Evolutionary conservation across 2,797 vertebrate species (phyloP).

Genomic region (Thunnus albacares): DNA sequence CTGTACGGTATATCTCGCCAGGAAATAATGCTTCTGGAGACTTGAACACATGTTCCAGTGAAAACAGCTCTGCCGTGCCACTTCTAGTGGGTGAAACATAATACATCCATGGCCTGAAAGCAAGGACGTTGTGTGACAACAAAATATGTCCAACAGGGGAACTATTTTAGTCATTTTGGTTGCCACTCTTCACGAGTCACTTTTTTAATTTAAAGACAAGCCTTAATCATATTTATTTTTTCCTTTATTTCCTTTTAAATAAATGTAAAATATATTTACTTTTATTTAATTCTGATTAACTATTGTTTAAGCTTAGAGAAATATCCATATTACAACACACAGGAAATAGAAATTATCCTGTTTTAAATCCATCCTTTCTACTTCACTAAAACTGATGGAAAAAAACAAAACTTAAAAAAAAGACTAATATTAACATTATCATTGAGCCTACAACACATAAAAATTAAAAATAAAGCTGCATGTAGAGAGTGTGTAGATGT

Average conservation of each 20-base stretch:
- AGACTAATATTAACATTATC: neutral
- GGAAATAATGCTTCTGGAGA: conserved; percentile 47
- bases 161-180: conserved; percentile 10
- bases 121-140: conserved; percentile 34
- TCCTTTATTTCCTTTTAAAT: conserved; percentile 10
- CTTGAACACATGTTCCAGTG: conserved; percentile 54
- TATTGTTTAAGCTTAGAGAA: conserved; percentile 7
- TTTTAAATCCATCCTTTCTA: neutral
- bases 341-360: neutral
- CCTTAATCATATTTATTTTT: neutral
- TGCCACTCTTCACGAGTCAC: neutral
- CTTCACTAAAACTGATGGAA: neutral
- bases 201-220: conserved; percentile 3
- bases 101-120: conserved; percentile 42
- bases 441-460: neutral
- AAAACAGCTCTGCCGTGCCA: conserved; percentile 42
- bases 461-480: neutral
- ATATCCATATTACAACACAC: neutral
- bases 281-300: neutral
- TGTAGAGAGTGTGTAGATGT: neutral
- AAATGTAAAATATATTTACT: neutral
- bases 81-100: conserved; percentile 53
- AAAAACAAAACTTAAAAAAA: neutral
- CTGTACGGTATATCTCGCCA: conserved; percentile 27
- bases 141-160: conserved; percentile 34